These are phyloP conservation scores for Galaxea fascicularis DNA, from an alignment of 92 coral and sea anemone species.

Conservation along the genomic window DNA sequence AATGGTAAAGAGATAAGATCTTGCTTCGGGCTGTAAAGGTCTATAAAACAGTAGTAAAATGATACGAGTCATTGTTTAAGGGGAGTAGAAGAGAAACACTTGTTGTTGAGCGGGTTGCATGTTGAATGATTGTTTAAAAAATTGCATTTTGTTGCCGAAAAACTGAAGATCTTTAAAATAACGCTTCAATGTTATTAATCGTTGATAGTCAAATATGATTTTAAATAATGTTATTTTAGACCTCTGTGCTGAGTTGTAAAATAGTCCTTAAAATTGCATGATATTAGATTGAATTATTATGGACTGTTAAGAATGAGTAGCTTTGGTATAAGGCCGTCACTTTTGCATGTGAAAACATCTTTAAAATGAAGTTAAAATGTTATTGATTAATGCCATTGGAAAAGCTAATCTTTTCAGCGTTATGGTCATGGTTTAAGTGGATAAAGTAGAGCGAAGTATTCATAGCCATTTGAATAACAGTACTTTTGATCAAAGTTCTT, in stretches of 20 bases:
- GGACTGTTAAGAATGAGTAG: not conserved
- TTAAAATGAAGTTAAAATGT: not conserved
- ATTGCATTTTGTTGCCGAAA: not conserved
- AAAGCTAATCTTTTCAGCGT: too few species aligned
- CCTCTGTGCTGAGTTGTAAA: not conserved
- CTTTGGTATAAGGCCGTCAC: not conserved
- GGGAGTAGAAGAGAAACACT: not conserved
- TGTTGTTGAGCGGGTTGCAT: not conserved
- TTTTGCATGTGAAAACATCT: not conserved
- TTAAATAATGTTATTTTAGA: not conserved
- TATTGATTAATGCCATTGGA: not conserved
- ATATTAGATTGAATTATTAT: not conserved
- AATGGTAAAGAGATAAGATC: not conserved
- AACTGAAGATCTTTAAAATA: not conserved
- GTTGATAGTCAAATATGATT: not conserved
- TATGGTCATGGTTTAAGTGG: too few species aligned
- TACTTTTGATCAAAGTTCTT: too few species aligned
- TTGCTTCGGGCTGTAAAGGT: not conserved
- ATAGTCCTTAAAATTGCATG: not conserved
- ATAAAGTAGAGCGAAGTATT: too few species aligned
- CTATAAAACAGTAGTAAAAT: not conserved
- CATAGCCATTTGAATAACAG: too few species aligned
- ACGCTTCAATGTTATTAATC: not conserved
- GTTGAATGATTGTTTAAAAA: not conserved
- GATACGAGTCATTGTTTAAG: not conserved